phyloP scores from a whole-genome alignment of 2,113 vertebrate species.

The Oostethus manadensis region DNA sequence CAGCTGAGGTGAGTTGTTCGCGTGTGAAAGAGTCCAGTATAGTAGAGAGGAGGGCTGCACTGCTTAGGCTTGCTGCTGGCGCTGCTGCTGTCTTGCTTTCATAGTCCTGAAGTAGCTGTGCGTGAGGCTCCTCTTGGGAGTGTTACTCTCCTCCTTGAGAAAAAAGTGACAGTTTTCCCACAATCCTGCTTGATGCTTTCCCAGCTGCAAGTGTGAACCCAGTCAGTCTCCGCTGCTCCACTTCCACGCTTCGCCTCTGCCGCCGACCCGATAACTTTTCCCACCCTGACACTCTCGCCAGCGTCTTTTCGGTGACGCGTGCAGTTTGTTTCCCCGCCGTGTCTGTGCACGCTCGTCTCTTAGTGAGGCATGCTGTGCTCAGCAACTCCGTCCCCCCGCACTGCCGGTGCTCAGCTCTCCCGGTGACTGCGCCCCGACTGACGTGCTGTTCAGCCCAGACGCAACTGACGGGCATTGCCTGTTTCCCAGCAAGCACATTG shows the following conservation, averaged over 20 bases:
- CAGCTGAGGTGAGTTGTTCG: conserved; percentile 1
- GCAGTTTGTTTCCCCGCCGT: neutral
- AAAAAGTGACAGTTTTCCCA: conserved; percentile 40
- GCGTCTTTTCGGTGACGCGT: conserved; percentile 12
- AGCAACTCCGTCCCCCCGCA: conserved; percentile 47
- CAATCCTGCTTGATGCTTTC: conserved; percentile 26
- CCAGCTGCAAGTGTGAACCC: conserved; percentile 37
- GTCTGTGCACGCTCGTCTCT: conserved; percentile 27
- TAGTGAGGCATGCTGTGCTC: conserved; percentile 50
- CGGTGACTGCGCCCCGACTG: conserved; percentile 57
- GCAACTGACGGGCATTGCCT: conserved; percentile 79
- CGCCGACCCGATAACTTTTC: conserved; percentile 68
- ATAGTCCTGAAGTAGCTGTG: conserved; percentile 43
- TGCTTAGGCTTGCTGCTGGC: conserved; percentile 24
- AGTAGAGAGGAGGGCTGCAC: conserved; percentile 19
- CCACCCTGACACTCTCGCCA: conserved; percentile 13
- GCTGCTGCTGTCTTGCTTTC: conserved; percentile 30
- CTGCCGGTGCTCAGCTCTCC: conserved; percentile 55
- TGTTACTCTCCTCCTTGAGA: conserved; percentile 33
- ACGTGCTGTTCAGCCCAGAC: conserved; percentile 78
- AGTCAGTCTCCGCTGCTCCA: conserved; percentile 67
- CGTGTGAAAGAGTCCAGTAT: conserved; percentile 15
- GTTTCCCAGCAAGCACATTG: conserved; percentile 67
- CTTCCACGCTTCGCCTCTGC: conserved; percentile 48
- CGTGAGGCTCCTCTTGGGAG: conserved; percentile 35